Base-by-base conservation (phyloP, 2,888 invertebrate genomes). In the Hirtodrosophila confusa region DNA sequence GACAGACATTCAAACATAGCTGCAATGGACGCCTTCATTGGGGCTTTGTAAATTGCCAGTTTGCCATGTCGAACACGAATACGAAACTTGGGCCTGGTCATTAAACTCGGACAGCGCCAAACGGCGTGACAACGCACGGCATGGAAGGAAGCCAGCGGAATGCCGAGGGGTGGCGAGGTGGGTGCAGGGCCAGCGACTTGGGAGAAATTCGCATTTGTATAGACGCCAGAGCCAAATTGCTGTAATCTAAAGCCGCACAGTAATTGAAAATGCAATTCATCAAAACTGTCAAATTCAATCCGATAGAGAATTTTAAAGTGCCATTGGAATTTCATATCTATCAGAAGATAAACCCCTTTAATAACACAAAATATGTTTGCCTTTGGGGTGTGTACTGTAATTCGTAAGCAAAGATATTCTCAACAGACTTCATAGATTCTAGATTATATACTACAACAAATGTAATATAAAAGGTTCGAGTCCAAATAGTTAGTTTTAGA, bases 51-150 rank as follows among this genome's bases (percentile, higher is more conserved):
- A 69, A 62, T 69, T 36, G 50, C 69, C 17, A 49, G 41, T 29
- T 63, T 36, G 53, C 31, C 54, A 45, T 61, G 53, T 72, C 54
- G 43, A 71, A 60, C 54, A 62, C 48, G 56, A 57, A 49, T 27
- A 29, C 50, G 50, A 33, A 74, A 72, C 58, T 74, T 68, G 69
- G 27, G 27, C 6, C 39, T 73, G 72, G 72, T 75, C 72, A 73
- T 75, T 73, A 73, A 73, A 73, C 72, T 69, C 75, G 60, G 56
- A 54, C 54, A n/a, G 45, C 53, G 40, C 56, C 27, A 48, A 70
- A 67, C 35, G 39, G 17, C n/a, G 17, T 4, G 11, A 33, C 56
- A 39, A 24, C 39, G 33, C 36, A n/a, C 23, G 17, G 23, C 2
- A 10, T 17, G 9, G 7, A 10, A 10, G 12, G 72, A 75, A 69